These are phyloP conservation scores for Drosophila nigrodunni DNA, from an alignment of 1,140 invertebrate genomes.

Conservation along the genomic window DNA sequence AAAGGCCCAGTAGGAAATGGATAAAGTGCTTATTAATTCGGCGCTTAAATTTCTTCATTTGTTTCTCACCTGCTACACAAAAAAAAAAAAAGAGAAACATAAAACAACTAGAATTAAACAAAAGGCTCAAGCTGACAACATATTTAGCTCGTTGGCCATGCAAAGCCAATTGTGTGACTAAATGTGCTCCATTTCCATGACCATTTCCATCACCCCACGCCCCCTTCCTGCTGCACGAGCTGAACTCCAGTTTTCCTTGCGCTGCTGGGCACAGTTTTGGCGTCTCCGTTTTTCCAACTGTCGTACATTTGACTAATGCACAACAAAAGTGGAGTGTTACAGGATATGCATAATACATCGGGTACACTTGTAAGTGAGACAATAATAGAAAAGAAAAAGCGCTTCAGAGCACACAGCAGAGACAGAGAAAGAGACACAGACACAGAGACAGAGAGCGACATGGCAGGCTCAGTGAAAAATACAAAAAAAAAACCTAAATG, in stretches of 20 bases:
- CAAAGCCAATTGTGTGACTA: constrained; percentile 75
- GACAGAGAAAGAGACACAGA: background rate
- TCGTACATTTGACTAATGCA: constrained; percentile 82
- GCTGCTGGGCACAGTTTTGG: constrained; percentile 13
- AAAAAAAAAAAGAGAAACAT: constrained; percentile 14
- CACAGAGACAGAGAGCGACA: constrained; percentile 15
- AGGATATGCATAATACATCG: constrained; percentile 83
- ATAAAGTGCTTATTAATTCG: constrained; percentile 80
- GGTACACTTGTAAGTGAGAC: constrained; percentile 83
- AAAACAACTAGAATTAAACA: constrained; percentile 18
- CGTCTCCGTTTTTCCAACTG: constrained; percentile 74
- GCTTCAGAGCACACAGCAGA: constrained; percentile 48
- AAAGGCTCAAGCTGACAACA: constrained; percentile 42
- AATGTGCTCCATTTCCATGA: constrained; percentile 60
- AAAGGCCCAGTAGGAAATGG: constrained; percentile 52
- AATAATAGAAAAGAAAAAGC: constrained; percentile 82
- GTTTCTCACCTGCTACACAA: constrained; percentile 29
- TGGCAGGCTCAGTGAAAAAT: constrained; percentile 32
- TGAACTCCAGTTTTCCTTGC: background rate
- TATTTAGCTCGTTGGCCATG: constrained; percentile 52
- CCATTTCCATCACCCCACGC: constrained; percentile 13
- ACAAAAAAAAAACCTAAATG: constrained; percentile 17
- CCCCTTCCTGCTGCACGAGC: background rate
- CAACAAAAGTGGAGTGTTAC: constrained; percentile 83
- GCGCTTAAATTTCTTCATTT: constrained; percentile 78